Evolutionary conservation across 1,140 invertebrate genomes (phyloP).

Genomic region (Bombus affinis): DNA sequence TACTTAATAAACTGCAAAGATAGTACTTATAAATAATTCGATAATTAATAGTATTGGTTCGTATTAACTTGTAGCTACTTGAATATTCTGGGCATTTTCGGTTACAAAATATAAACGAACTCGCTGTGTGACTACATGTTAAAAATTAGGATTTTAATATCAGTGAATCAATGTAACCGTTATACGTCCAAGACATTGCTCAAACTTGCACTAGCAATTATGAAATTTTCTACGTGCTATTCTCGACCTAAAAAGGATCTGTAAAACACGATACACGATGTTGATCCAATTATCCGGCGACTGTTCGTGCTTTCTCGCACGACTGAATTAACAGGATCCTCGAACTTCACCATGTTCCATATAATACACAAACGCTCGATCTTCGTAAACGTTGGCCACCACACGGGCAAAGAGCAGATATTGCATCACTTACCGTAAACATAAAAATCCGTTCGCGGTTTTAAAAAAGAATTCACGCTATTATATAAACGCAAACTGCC

Average conservation of each 20-base stretch:
- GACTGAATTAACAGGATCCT: slow-evolving; percentile 17
- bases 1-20: not conserved
- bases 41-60: not conserved
- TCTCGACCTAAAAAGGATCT: not conserved
- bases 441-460: not conserved
- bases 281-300: slow-evolving; percentile 11
- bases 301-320: not conserved
- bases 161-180: not conserved
- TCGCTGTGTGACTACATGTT: fast-evolving
- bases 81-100: not conserved
- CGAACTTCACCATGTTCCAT: not conserved
- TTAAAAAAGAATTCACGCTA: slow-evolving; percentile 13
- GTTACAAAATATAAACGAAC: not conserved
- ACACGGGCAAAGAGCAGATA: not conserved
- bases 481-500: slow-evolving; percentile 19
- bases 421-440: not conserved
- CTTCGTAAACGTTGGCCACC: not conserved
- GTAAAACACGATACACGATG: not conserved
- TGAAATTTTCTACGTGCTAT: not conserved
- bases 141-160: not conserved
- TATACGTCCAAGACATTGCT: not conserved
- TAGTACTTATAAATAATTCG: not conserved
- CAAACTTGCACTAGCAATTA: not conserved
- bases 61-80: not conserved
- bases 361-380: not conserved